A percentile compares a stretch with the other conserved stretches of the same genome.
These are phyloP conservation scores for Cosmia pyralina DNA, from an alignment of 2,888 invertebrate species.

Conservation along the genomic window DNA sequence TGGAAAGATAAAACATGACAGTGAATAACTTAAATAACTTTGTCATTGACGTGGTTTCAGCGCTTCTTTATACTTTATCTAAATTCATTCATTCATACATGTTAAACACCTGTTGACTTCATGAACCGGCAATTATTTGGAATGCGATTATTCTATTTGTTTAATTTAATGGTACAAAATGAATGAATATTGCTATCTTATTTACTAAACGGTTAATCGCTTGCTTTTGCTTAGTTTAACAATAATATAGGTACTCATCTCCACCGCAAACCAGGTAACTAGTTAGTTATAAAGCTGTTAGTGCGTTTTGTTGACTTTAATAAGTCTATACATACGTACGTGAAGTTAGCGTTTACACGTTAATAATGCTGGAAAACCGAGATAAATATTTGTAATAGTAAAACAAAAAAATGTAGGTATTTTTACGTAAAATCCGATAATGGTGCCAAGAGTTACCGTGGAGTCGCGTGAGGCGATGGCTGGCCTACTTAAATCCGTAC, in stretches of 20 bases:
- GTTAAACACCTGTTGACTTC: conserved; percentile 66
- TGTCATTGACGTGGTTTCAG: conserved; percentile 43
- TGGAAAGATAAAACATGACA: conserved; percentile 53
- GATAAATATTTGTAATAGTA: conserved; percentile 50
- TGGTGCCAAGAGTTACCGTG: conserved; percentile 63
- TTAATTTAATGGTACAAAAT: conserved; percentile 28
- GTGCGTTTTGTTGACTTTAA: conserved; percentile 40
- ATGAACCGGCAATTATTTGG: conserved; percentile 43
- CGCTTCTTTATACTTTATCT: conserved; percentile 51
- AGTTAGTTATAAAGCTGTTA: not conserved
- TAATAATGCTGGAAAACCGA: conserved; percentile 43
- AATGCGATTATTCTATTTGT: conserved; percentile 47
- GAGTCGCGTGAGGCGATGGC: conserved; percentile 76
- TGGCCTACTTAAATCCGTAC: conserved; percentile 78
- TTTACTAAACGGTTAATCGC: conserved; percentile 16
- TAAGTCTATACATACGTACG: conserved; percentile 38
- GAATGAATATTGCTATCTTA: conserved; percentile 39
- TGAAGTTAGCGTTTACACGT: conserved; percentile 40
- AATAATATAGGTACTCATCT: conserved; percentile 7
- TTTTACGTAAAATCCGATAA: conserved; percentile 59
- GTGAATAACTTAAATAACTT: conserved; percentile 52
- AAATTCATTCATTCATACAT: conserved; percentile 61
- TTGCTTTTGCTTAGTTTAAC: conserved; percentile 1
- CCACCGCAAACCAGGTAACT: conserved; percentile 10
- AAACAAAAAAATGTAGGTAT: conserved; percentile 44